Evolutionary conservation across 30 jellyfish, hydroid and myxozoan species (phyloP).

Genomic region (Morbakka virulenta): DNA sequence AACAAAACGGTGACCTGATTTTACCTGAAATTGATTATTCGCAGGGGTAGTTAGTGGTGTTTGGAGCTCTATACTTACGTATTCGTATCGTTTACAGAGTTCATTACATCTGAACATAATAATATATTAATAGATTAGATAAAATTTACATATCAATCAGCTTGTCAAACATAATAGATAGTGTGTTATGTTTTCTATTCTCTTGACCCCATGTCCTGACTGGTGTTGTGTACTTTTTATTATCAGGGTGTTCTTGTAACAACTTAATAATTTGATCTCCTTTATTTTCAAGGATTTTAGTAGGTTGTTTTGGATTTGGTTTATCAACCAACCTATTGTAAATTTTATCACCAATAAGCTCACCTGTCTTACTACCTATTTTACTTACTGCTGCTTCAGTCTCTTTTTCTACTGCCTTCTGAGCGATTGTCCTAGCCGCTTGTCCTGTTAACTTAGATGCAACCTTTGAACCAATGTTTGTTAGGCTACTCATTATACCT

Average conservation of each 20-base stretch:
- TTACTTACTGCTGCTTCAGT: background rate
- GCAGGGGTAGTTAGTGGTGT: background rate
- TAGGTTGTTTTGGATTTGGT: background rate
- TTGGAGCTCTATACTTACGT: constrained; percentile 4
- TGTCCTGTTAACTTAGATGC: constrained; percentile 19
- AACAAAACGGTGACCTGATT: background rate
- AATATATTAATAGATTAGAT: background rate
- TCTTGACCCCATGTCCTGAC: no score
- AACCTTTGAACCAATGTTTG: background rate
- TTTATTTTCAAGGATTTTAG: background rate
- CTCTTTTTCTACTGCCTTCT: background rate
- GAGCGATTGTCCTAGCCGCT: constrained; percentile 9
- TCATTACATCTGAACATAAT: constrained; percentile 3
- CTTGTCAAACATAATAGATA: background rate
- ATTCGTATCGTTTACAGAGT: constrained; percentile 4
- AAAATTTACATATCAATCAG: background rate
- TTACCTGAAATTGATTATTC: background rate
- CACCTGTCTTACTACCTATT: constrained; percentile 3
- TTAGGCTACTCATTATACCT: constrained; percentile 1
- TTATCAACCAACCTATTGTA: background rate
- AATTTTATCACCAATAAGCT: background rate
- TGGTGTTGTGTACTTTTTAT: no score
- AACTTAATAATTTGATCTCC: constrained; percentile 1
- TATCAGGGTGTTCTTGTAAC: background rate
- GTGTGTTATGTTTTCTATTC: no score